Percentiles rank a stretch among this genome's conserved stretches.
Conservation (phyloP, 2,888 invertebrate species). For the Micoletzkya japonica region DNA sequence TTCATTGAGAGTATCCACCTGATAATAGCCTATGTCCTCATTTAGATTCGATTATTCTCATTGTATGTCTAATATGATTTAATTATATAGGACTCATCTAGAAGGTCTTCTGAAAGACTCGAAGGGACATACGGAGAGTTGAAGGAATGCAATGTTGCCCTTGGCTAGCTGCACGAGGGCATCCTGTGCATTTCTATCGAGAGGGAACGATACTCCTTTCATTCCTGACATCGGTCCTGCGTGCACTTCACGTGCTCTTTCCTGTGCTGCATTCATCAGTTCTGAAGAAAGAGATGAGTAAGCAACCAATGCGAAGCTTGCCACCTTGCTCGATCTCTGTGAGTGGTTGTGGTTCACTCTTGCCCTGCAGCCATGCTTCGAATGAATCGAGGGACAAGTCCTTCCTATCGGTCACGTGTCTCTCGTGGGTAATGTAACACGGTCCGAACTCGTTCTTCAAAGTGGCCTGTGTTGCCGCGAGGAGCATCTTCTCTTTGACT, state of each 20-base stretch:
- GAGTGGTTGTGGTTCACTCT: conserved; percentile 84
- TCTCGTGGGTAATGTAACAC: conserved; percentile 87
- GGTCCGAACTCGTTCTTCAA: conserved; percentile 93
- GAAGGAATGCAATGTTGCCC: conserved; percentile 84
- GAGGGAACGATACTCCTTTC: conserved; percentile 82
- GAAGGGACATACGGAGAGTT: conserved; percentile 71
- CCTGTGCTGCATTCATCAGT: conserved; percentile 46
- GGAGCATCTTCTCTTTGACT: conserved; percentile 93
- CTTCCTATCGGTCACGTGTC: conserved; percentile 77
- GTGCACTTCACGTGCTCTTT: conserved; percentile 42
- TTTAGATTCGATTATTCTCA: too few relatives aligned
- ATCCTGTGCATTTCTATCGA: conserved; percentile 79
- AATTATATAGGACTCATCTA: too few relatives aligned
- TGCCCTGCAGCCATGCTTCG: conserved; percentile 77
- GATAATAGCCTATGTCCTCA: too few relatives aligned
- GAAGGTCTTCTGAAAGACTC: too few relatives aligned
- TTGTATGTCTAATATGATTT: too few relatives aligned
- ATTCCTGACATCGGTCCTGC: conserved; percentile 63
- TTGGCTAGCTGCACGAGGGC: conserved; percentile 77
- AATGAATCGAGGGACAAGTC: conserved; percentile 84
- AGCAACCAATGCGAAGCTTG: background rate
- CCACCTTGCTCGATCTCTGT: conserved; percentile 71
- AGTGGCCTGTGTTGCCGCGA: conserved; percentile 95
- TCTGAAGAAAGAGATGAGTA: conserved; percentile 30
- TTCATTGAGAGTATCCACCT: conserved; percentile 80